Percentiles rank a stretch among this genome's conserved stretches.
Evolutionary conservation across 1,140 invertebrate species (phyloP).

Genomic region (Drosophila ogumai): DNA sequence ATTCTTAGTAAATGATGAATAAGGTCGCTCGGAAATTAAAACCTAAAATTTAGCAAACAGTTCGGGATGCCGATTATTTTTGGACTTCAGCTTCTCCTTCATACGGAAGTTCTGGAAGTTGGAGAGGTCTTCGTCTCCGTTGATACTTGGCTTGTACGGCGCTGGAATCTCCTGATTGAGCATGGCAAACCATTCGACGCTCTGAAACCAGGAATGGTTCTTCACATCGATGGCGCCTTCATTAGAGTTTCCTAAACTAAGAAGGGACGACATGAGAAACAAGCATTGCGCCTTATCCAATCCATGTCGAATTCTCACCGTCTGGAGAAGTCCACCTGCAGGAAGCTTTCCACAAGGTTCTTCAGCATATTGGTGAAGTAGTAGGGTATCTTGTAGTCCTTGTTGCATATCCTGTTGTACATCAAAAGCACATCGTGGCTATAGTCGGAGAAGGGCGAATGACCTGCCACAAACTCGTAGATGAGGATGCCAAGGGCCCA

Average conservation of each 20-base stretch:
- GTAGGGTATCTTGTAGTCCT: slow-evolving; percentile 89
- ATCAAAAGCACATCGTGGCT: slow-evolving; percentile 92
- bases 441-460: slow-evolving; percentile 91
- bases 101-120: slow-evolving; percentile 57
- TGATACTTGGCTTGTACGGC: slow-evolving; percentile 89
- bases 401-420: slow-evolving; percentile 93
- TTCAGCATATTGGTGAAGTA: slow-evolving; percentile 91
- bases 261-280: slow-evolving; percentile 6
- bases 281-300: neutral
- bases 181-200: slow-evolving; percentile 93
- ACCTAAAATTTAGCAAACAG: slow-evolving; percentile 69
- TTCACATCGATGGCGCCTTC: slow-evolving; percentile 90
- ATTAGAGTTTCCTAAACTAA: slow-evolving; percentile 92
- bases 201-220: slow-evolving; percentile 89
- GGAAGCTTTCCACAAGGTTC: slow-evolving; percentile 92
- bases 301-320: slow-evolving; percentile 83
- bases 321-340: slow-evolving; percentile 94
- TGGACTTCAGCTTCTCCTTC: slow-evolving; percentile 45
- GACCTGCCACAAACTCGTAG: slow-evolving; percentile 93
- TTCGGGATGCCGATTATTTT: slow-evolving; percentile 66
- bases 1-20: neutral
- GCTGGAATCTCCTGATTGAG: slow-evolving; percentile 92
- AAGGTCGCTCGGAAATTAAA: neutral
- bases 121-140: slow-evolving; percentile 63
- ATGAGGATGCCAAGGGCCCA: slow-evolving; percentile 97